Conservation (phyloP, 2,113 vertebrate species). For the Bufo bufo region DNA sequence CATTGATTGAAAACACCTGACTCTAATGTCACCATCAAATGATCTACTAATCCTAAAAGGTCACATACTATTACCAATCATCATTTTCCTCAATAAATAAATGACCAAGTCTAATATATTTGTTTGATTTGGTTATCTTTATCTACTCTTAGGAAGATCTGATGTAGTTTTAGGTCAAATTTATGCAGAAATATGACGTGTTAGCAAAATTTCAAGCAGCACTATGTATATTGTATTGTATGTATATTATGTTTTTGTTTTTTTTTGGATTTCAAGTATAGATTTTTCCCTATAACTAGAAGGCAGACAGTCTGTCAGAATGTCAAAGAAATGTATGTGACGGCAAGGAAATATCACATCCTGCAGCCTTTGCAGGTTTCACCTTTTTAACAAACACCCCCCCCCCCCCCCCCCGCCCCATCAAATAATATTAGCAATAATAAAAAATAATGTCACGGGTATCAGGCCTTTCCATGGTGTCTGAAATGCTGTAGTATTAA, state of each 20-base stretch:
- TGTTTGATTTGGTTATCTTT: no score
- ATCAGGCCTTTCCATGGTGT: slow-evolving; percentile 71
- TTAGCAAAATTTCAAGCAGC: no score
- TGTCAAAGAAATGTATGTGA: slow-evolving; percentile 4
- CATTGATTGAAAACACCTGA: no score
- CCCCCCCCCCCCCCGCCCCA: slow-evolving; percentile 59
- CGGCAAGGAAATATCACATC: slow-evolving; percentile 27
- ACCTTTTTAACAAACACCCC: slow-evolving; percentile 66
- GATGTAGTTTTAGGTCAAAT: no score
- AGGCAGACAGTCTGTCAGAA: slow-evolving; percentile 54
- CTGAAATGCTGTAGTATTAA: slow-evolving; percentile 84
- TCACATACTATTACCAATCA: no score
- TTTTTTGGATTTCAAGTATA: neutral
- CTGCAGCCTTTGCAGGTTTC: slow-evolving; percentile 61
- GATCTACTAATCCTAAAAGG: no score
- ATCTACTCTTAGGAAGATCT: no score
- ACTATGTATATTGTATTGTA: neutral
- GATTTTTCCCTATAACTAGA: slow-evolving; percentile 56
- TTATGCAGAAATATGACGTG: no score
- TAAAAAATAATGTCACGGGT: slow-evolving; percentile 65
- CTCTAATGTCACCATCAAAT: no score
- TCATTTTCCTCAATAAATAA: no score
- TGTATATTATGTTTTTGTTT: neutral
- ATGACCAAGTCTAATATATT: no score
- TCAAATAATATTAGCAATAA: slow-evolving; percentile 65